Percentiles rank a stretch among this genome's conserved stretches.
phyloP scores from a whole-genome alignment of 2,113 vertebrate genomes.

The Laticauda laticaudata region DNA sequence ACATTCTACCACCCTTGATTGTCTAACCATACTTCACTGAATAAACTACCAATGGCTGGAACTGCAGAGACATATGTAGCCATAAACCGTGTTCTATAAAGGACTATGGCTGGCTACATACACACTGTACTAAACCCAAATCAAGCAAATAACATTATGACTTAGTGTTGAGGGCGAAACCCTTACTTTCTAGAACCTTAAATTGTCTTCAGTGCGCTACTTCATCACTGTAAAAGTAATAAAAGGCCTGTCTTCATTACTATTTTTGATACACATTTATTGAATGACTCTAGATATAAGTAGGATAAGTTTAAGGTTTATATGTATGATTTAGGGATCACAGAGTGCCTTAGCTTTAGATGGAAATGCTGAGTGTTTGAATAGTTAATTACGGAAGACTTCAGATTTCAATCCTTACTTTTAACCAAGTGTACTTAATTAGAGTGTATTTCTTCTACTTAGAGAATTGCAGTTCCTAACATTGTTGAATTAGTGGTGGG shows the following conservation, averaged over 20 bases:
- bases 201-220: neutral
- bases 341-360: neutral
- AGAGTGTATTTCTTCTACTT: neutral
- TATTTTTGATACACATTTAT: neutral
- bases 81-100: neutral
- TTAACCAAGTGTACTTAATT: neutral
- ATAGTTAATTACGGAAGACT: neutral
- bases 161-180: neutral
- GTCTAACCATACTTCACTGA: neutral
- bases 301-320: neutral
- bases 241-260: neutral
- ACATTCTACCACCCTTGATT: neutral
- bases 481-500: neutral
- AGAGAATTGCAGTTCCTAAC: neutral
- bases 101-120: neutral
- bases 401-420: neutral
- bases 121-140: neutral
- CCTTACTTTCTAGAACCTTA: neutral
- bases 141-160: neutral
- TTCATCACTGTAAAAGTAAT: neutral
- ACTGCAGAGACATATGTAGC: neutral
- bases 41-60: neutral
- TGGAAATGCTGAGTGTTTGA: neutral
- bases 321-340: neutral
- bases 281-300: neutral